These are phyloP conservation scores for Drosophila insularis DNA, from an alignment of 1,140 invertebrate genomes.

Conservation along the genomic window DNA sequence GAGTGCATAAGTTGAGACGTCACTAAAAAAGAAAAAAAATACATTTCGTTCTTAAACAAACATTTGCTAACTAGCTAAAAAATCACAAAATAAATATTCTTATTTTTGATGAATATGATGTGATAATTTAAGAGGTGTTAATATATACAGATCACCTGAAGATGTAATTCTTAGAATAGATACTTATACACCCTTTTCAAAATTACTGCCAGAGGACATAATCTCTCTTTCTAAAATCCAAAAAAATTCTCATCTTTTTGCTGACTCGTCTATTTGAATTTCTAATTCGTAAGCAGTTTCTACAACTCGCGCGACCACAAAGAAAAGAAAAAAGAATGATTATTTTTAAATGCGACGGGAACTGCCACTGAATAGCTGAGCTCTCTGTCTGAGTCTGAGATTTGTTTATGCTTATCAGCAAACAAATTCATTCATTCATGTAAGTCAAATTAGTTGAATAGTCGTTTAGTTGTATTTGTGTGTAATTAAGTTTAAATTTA, in stretches of 20 bases:
- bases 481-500: slow-evolving; percentile 66
- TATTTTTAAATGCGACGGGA: not conserved
- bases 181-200: not conserved
- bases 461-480: slow-evolving; percentile 34
- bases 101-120: too few species aligned
- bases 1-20: too few species aligned
- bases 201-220: not conserved
- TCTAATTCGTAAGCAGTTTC: not conserved
- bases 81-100: too few species aligned
- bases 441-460: slow-evolving; percentile 63
- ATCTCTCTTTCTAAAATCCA: not conserved
- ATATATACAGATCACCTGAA: too few species aligned
- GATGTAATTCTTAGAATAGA: too few species aligned
- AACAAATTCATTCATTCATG: slow-evolving; percentile 70
- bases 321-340: not conserved
- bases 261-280: slow-evolving; percentile 3
- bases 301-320: slow-evolving; percentile 6
- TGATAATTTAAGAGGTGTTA: too few species aligned
- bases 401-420: slow-evolving; percentile 46
- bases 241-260: not conserved
- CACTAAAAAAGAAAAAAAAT: too few species aligned
- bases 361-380: not conserved
- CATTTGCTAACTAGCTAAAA: too few species aligned
- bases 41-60: too few species aligned
- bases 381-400: not conserved